Percentiles rank a stretch among this genome's conserved stretches.
phyloP scores from a whole-genome alignment of 2,113 vertebrate species.

The Phyllostomus hastatus region DNA sequence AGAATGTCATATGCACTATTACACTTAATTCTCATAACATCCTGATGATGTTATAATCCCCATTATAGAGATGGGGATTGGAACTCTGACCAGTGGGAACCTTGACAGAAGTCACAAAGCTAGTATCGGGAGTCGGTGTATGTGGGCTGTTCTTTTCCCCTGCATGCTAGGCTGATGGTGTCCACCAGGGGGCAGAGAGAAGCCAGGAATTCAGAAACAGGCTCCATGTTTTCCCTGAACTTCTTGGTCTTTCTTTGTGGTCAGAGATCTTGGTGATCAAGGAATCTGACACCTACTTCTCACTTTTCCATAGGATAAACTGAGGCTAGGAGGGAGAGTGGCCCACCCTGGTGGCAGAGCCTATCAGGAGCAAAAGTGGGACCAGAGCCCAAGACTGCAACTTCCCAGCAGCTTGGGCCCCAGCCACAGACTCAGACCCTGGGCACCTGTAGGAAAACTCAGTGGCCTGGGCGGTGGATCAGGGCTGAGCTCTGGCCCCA shows the following conservation, averaged over 20 bases:
- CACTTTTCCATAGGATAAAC: background rate
- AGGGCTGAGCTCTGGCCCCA: background rate
- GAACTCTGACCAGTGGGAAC: background rate
- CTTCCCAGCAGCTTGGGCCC: background rate
- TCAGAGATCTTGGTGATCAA: background rate
- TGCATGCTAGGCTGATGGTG: background rate
- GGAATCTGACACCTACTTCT: background rate
- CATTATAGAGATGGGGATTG: background rate
- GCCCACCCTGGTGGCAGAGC: background rate
- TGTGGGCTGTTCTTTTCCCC: background rate
- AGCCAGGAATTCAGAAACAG: background rate
- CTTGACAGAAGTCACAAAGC: background rate
- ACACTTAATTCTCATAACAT: background rate
- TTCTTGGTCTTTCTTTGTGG: conserved; percentile 8
- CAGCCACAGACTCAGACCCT: background rate
- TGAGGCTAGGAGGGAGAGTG: background rate
- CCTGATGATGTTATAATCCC: background rate
- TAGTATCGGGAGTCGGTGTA: background rate
- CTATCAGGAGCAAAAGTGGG: background rate
- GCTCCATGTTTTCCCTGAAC: background rate
- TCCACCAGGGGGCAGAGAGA: conserved; percentile 60
- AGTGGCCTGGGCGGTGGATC: background rate
- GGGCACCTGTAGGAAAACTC: rapidly evolving
- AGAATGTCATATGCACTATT: background rate
- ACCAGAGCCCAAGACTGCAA: background rate